Evolutionary conservation across 2,888 invertebrate species (phyloP).

Genomic region (Platycnemis pennipes): DNA sequence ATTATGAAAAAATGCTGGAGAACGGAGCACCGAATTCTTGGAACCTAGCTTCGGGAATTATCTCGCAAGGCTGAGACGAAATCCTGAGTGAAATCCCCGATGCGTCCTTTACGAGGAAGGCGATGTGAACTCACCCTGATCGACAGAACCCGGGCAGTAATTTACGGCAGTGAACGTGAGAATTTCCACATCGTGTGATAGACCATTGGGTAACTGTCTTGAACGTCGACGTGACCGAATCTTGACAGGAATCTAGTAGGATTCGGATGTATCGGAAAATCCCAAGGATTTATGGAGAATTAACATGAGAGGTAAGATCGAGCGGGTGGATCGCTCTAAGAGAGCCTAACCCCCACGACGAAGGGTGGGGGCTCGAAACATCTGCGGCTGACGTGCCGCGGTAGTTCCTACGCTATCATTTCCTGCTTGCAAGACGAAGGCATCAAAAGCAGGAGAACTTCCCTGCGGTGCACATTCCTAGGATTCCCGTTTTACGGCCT

Average conservation of each 20-base stretch:
- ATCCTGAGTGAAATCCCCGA: background rate
- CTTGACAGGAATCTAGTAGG: background rate
- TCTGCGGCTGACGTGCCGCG: background rate
- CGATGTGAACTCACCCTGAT: background rate
- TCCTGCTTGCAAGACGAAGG: background rate
- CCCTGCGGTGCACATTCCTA: no score
- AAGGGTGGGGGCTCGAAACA: background rate
- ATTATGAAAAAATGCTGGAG: no score
- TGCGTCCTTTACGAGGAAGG: background rate
- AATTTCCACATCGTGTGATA: background rate
- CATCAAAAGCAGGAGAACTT: background rate
- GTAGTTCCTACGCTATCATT: background rate
- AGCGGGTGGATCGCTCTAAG: background rate
- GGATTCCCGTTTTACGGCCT: no score
- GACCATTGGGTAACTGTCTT: background rate
- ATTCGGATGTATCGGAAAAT: background rate
- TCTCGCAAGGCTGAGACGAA: background rate
- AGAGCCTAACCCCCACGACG: background rate
- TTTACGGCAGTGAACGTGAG: background rate
- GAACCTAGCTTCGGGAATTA: no score
- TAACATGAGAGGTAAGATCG: background rate
- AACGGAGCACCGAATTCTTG: no score
- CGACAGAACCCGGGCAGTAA: background rate
- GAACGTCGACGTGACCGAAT: background rate
- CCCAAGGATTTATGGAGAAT: background rate